These are phyloP conservation scores for Mormyrus lacerda DNA, from an alignment of 2,113 vertebrate genomes.

Conservation along the genomic window DNA sequence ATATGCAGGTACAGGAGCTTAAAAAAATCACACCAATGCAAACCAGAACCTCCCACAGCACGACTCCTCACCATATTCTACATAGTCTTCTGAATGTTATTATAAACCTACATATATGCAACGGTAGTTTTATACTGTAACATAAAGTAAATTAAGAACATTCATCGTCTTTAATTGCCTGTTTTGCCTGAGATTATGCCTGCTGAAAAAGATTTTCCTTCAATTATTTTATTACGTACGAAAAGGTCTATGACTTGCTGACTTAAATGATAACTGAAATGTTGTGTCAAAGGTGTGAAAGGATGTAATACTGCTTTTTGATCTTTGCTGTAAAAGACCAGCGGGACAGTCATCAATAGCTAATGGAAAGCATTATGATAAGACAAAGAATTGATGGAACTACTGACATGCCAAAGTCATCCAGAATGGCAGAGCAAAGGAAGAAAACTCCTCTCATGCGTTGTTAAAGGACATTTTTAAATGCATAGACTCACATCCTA, in stretches of 20 bases:
- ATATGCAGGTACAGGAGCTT: neutral
- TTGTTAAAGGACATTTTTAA: neutral
- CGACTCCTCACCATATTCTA: neutral
- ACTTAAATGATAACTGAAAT: neutral
- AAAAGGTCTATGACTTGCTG: neutral
- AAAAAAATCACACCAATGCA: neutral
- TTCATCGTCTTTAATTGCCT: neutral
- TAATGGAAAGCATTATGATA: neutral
- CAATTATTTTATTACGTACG: neutral
- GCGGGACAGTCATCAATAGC: neutral
- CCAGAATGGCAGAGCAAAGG: neutral
- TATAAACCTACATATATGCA: neutral
- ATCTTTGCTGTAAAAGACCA: neutral
- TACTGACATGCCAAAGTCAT: neutral
- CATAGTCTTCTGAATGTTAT: neutral
- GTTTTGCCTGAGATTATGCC: neutral
- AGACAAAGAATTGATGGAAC: neutral
- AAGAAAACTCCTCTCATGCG: neutral
- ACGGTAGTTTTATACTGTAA: neutral
- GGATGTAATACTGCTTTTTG: neutral
- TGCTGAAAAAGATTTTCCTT: neutral
- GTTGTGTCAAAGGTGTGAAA: neutral
- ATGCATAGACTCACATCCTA: neutral
- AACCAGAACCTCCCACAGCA: neutral
- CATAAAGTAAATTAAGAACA: neutral